These are phyloP conservation scores for Halichondria panicea DNA, from an alignment of 37 sponge, comb jelly and placozoan species.

Conservation along the genomic window DNA sequence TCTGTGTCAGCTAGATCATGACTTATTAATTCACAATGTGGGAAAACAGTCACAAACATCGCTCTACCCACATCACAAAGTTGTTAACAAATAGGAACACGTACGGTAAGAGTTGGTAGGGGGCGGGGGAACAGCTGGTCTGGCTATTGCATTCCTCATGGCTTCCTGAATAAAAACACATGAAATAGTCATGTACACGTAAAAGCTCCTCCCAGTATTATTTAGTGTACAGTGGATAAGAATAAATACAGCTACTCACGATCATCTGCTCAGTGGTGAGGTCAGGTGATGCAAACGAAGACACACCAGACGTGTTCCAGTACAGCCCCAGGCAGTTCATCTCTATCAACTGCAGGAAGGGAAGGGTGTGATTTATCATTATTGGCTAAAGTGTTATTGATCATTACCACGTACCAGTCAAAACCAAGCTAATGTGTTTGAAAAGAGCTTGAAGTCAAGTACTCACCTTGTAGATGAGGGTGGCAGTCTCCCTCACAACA, in stretches of 20 bases:
- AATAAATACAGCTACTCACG: constrained; percentile 34
- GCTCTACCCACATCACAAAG: not conserved
- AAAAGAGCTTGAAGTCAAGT: not conserved
- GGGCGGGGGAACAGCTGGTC: constrained; percentile 27
- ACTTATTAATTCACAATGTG: not conserved
- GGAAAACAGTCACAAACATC: not conserved
- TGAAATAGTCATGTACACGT: not conserved
- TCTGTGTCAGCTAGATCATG: not conserved
- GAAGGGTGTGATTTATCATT: not conserved
- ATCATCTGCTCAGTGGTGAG: constrained; percentile 22
- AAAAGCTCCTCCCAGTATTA: not conserved
- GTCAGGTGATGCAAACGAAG: constrained; percentile 7
- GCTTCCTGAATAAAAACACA: constrained; percentile 15
- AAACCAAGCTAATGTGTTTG: not conserved
- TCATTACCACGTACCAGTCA: not conserved
- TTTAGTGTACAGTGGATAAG: too few species aligned
- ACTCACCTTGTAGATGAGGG: constrained; percentile 64
- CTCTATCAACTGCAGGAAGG: constrained; percentile 49
- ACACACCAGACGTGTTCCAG: constrained; percentile 38
- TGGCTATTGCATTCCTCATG: constrained; percentile 55
- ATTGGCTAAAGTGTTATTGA: not conserved
- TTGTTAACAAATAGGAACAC: not conserved
- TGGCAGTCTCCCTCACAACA: constrained; percentile 61
- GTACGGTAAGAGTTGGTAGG: constrained; percentile 52
- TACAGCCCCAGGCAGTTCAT: constrained; percentile 71